Evolutionary conservation across 2,888 invertebrate species (phyloP), one percentile per base, ranked within the genome.

Genomic region (Minunthozetes semirufus): DNA sequence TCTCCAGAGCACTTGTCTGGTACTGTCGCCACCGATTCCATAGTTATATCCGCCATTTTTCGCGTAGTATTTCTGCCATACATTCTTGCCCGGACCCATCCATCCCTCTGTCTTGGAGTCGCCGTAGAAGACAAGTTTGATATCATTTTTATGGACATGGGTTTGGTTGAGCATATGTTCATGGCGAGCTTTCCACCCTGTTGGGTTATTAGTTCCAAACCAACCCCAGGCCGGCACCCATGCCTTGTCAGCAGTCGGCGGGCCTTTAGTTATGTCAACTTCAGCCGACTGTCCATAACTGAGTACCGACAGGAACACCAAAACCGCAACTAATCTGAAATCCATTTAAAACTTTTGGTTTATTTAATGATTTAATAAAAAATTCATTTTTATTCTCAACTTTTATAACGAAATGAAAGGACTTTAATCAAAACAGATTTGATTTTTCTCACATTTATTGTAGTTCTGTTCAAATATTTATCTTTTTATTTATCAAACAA

Each of bases 21-120:
- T 59, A 19, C 59, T 59, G 59, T 59, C 59, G 17, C 59, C 59
- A 25, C 59, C 22, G 5, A 59, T 59, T 4, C 94, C 93, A 84
- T 93, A 92, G 84, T 94, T 94, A 29, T 13, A 33, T 25, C 13
- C 27, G 5, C 68, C 46, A 8, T 17, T n/a, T n/a, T 68, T 68
- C 4, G 6, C 2, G 15, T 29, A 68, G 27, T 68, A 46, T n/a
- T 33, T 29, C 6, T 68, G 3, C 68, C 68, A 68, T 5, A 68
- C 68, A 3, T 25, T 19, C 6, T 29, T 68, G 3, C 68, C 68
- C 5, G 13, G 13, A 27, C 19, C 27, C 22, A 19, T 29, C 27
- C 33, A 68, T 22, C 68, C 33, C 29, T 25, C 38, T 29, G 33
- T 68, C n/a, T 42, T 68, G 17, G 68, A 68, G 29, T 68, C 68